Conservation (phyloP, 2,888 invertebrate genomes). For the Diaprepes abbreviatus region DNA sequence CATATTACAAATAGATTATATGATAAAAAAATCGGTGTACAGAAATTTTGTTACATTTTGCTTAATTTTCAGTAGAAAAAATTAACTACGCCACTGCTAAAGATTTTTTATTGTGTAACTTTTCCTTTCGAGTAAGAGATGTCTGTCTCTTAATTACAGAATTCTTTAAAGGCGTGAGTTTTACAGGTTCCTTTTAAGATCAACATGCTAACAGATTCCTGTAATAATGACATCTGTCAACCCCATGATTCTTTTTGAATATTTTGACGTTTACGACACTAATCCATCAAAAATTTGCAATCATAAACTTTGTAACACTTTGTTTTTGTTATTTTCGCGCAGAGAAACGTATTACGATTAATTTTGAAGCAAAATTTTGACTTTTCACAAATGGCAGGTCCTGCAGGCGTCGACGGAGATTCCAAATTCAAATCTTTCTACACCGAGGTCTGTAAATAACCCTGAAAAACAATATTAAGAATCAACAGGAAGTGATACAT, state of each 20-base stretch:
- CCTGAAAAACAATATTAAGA: neutral
- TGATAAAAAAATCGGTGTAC: too few relatives aligned
- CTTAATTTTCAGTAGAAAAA: too few relatives aligned
- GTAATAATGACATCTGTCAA: neutral
- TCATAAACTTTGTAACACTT: neutral
- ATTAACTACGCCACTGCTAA: too few relatives aligned
- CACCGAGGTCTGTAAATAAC: conserved; percentile 76
- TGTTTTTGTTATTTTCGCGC: neutral
- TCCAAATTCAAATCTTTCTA: conserved; percentile 88
- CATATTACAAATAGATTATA: too few relatives aligned
- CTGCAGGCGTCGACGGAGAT: conserved; percentile 69
- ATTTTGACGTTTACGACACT: neutral
- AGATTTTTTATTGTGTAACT: too few relatives aligned
- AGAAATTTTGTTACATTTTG: too few relatives aligned
- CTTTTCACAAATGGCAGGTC: neutral
- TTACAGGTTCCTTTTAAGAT: too few relatives aligned
- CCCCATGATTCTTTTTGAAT: neutral
- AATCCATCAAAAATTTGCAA: neutral
- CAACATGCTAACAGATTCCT: too few relatives aligned
- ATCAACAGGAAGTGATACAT: conserved; percentile 22
- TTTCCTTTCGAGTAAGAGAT: too few relatives aligned
- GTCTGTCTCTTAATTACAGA: too few relatives aligned
- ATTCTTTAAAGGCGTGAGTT: too few relatives aligned
- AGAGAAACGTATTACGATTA: neutral
- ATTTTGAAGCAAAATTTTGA: neutral